Percentiles rank a stretch among this genome's conserved stretches.
phyloP scores from a whole-genome alignment of 2,888 invertebrate genomes.

The Emmelina monodactyla region DNA sequence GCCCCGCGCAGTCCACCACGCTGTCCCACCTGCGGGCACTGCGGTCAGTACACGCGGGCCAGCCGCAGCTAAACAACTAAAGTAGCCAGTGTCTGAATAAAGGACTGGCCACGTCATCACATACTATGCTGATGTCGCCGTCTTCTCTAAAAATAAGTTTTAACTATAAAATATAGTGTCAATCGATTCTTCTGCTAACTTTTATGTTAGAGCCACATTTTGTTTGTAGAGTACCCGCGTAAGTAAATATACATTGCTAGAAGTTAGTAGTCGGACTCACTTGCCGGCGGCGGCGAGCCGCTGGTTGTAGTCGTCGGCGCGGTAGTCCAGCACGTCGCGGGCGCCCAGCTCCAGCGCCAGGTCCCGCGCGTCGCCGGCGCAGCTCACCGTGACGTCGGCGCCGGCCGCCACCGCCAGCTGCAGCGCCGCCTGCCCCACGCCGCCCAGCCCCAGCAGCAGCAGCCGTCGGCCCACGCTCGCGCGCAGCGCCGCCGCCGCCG shows the following conservation, averaged over 20 bases:
- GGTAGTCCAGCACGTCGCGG: constrained; percentile 76
- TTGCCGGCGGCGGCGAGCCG: background rate
- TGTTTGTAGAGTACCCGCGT: no score
- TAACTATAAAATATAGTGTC: no score
- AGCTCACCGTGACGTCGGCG: constrained; percentile 59
- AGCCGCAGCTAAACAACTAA: no score
- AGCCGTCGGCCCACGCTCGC: background rate
- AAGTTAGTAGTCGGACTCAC: no score
- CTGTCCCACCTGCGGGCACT: constrained; percentile 71
- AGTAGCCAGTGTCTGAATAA: no score
- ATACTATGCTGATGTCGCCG: no score
- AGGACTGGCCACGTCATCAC: no score
- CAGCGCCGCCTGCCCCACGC: constrained; percentile 1
- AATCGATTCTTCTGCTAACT: no score
- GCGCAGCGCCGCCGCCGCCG: background rate
- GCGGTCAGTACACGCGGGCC: no score
- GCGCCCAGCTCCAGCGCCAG: constrained; percentile 72
- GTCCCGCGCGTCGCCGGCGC: constrained; percentile 72
- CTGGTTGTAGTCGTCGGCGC: constrained; percentile 58
- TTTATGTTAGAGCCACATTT: no score
- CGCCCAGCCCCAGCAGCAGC: background rate
- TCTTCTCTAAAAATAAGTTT: no score
- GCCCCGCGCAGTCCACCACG: constrained; percentile 78
- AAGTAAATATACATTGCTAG: no score
- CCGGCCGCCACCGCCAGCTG: background rate